Evolutionary conservation across 1,140 invertebrate genomes (phyloP), one percentile per base, ranked within the genome.

Genomic region (Drosophila teissieri): DNA sequence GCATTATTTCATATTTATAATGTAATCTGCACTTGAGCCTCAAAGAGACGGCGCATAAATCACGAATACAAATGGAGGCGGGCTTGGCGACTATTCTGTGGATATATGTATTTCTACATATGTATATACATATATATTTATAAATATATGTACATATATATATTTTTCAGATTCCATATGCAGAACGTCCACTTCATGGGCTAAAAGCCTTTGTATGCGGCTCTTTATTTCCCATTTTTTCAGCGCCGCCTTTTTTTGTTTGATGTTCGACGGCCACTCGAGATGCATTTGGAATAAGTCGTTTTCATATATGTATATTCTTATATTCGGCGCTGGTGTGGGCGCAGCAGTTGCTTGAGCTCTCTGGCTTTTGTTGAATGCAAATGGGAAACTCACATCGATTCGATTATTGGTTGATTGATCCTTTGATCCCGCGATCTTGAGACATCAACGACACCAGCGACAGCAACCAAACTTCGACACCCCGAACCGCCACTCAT

Each of bases 1-100:
- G 82, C 57, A 83, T 86, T 86, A 86, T 88, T 86, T 86, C 83
- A 86, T 86, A 86, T 86, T 86, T 88, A 86, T 86, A 86, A 86
- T 86, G 83, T 86, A 86, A 86, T 83, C 83, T 88, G 75, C 83
- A 88, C 83, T 86, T 86, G 57, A 88, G 73, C 69, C 83, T 79
- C 83, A 86, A 86, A 88, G 83, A 72, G 83, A 79, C 70, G 75
- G 68, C 79, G 84, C 83, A 86, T 88, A 86, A 86, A 86, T 86
- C 83, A 86, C 64, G 72, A 68, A 76, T 40, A 31, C 40, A 44
- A 61, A 77, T 61, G 73, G 54, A 49, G 72, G 49, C 42, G 56
- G 53, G 37, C 36, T 12, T 62, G 48, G 48, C 17, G 40, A 49
- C 61, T 61, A 24, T 39, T 65, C 24, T 12, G 56, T 46, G 8